phyloP scores from a whole-genome alignment of 1,140 invertebrate genomes.

The Diabrotica undecimpunctata region DNA sequence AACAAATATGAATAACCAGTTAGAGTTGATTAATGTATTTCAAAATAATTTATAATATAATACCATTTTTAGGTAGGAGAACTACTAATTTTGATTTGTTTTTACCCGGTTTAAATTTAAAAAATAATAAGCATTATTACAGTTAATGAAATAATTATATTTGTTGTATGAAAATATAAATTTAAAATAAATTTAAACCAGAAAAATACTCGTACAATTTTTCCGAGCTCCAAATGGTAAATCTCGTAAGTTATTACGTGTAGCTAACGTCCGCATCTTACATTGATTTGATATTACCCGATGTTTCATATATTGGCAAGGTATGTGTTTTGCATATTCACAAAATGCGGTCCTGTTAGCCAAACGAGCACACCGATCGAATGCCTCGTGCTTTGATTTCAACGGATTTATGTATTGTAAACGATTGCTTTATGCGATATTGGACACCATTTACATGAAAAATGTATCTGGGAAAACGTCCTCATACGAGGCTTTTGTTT shows the following conservation, averaged over 20 bases:
- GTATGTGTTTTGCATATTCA: background rate
- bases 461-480: conserved; percentile 48
- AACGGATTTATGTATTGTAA: conserved; percentile 51
- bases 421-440: conserved; percentile 51
- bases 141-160: no score
- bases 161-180: no score
- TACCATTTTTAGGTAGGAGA: no score
- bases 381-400: conserved; percentile 43
- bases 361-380: conserved; percentile 22
- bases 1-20: no score
- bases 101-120: no score
- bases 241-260: background rate
- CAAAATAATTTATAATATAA: no score
- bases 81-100: no score
- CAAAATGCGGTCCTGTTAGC: conserved; percentile 16
- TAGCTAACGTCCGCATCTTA: background rate
- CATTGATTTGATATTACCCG: background rate
- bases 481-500: conserved; percentile 47
- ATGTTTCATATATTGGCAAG: background rate
- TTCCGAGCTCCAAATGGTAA: background rate
- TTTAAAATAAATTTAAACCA: no score
- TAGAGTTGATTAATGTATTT: no score
- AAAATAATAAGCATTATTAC: no score
- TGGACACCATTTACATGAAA: conserved; percentile 51
- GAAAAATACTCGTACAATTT: no score